Evolutionary conservation across 2,888 invertebrate species (phyloP).

Genomic region (Phengaris arion): DNA sequence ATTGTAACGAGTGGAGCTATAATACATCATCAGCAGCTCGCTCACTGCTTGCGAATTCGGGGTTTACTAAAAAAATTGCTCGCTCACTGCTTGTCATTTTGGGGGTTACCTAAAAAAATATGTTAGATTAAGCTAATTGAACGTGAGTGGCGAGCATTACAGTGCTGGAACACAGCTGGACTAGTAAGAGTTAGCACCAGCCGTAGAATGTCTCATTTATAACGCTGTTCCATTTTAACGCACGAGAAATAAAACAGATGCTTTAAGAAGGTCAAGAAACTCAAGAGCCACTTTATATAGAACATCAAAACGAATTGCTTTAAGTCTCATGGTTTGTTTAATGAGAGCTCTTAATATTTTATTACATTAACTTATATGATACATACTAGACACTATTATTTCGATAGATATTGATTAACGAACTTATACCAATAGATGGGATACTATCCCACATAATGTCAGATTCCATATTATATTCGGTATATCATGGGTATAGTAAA

Average conservation of each 20-base stretch:
- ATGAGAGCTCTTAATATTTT: background rate
- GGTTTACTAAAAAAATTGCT: too few species aligned
- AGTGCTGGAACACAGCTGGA: background rate
- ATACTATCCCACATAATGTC: too few species aligned
- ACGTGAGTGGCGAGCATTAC: background rate
- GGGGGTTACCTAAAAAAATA: too few species aligned
- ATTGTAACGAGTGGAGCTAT: too few species aligned
- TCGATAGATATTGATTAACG: too few species aligned
- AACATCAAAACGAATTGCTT: conserved; percentile 6
- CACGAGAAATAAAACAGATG: conserved; percentile 15
- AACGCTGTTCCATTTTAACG: conserved; percentile 6
- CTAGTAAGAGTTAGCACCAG: background rate
- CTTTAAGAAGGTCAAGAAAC: background rate
- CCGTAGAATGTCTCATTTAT: background rate
- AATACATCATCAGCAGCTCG: too few species aligned
- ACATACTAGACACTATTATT: too few species aligned
- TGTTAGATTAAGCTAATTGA: background rate
- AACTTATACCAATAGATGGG: too few species aligned
- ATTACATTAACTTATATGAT: background rate
- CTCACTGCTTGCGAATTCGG: too few species aligned
- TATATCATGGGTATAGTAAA: too few species aligned
- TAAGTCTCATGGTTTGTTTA: background rate
- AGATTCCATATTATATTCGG: too few species aligned
- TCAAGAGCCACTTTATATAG: background rate
- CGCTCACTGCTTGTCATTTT: too few species aligned